Evolutionary conservation across 2,113 vertebrate species (phyloP).

Genomic region (Corythornis madagascariensis): DNA sequence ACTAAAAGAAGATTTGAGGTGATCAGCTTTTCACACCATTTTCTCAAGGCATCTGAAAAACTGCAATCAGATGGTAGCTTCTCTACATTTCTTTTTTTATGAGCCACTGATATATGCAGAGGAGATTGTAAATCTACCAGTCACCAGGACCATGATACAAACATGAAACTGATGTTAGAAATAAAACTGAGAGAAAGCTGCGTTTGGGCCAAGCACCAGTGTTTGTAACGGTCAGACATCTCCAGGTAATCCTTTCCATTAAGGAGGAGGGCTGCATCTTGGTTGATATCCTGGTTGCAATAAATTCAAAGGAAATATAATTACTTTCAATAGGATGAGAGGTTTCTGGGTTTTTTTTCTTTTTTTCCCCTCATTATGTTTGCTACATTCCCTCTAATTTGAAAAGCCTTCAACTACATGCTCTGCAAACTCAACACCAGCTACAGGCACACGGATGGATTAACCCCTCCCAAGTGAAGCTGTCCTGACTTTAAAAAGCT

Average conservation of each 20-base stretch:
- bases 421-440: not conserved
- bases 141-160: not conserved
- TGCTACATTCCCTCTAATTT: not conserved
- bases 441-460: not conserved
- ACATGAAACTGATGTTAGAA: not conserved
- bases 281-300: not conserved
- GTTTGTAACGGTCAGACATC: not conserved
- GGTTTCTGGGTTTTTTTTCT: not conserved
- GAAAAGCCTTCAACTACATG: not conserved
- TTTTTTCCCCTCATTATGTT: not conserved
- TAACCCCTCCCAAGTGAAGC: not conserved
- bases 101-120: not conserved
- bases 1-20: not conserved
- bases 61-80: not conserved
- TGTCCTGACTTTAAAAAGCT: not conserved
- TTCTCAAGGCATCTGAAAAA: not conserved
- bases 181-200: not conserved
- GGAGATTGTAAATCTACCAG: not conserved
- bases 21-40: not conserved
- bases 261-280: not conserved
- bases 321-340: not conserved
- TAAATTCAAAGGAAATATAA: not conserved
- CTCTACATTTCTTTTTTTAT: not conserved
- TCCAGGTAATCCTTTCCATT: not conserved
- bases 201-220: fast-evolving